phyloP scores from a whole-genome alignment of 2,888 invertebrate genomes.

The Stratiomys singularior region DNA sequence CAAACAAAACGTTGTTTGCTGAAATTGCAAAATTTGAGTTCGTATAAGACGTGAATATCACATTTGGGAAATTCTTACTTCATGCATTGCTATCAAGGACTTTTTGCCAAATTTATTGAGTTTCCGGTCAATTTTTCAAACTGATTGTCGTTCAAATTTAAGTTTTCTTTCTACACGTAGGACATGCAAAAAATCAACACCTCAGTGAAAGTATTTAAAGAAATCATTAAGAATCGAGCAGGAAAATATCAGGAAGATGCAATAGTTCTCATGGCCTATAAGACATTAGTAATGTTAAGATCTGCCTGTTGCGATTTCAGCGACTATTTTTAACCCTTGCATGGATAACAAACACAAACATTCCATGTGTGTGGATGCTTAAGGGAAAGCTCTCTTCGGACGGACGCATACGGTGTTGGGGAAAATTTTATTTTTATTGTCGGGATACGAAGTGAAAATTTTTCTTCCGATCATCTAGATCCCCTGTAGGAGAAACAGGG shows the following conservation, averaged over 20 bases:
- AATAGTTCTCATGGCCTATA: not conserved
- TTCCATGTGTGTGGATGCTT: not conserved
- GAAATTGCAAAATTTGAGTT: no score
- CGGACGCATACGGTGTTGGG: not conserved
- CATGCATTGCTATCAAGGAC: no score
- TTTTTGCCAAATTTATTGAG: no score
- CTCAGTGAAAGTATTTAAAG: not conserved
- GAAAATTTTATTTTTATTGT: constrained; percentile 33
- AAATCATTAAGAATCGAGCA: not conserved
- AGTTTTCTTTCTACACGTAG: no score
- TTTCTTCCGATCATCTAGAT: not conserved
- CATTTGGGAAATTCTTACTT: no score
- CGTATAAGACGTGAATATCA: no score
- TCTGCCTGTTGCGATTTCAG: constrained; percentile 15
- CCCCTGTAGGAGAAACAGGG: not conserved
- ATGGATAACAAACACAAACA: not conserved
- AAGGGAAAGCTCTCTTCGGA: constrained; percentile 19
- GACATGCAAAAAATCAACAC: not conserved
- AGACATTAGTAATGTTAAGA: not conserved
- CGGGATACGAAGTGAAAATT: not conserved
- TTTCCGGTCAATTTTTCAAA: no score
- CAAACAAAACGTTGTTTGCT: no score
- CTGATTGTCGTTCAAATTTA: no score
- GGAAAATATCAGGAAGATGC: constrained; percentile 18
- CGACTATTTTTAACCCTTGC: constrained; percentile 25